Evolutionary conservation across 2,113 vertebrate genomes (phyloP), one percentile per base, ranked within the genome.

Genomic region (Ctenomys sociabilis): DNA sequence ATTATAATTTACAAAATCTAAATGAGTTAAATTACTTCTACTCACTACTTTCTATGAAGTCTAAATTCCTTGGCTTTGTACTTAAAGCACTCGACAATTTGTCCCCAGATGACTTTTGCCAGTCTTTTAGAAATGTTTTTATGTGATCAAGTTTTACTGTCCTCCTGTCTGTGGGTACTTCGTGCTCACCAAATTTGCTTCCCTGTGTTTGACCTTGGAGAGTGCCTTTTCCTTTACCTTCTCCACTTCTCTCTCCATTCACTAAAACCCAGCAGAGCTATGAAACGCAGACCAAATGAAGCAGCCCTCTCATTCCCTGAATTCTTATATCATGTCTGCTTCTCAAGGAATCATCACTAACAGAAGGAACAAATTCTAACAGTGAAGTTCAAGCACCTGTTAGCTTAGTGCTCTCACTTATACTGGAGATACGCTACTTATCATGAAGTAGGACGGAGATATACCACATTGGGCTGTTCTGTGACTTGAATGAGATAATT

Each of bases 1-100:
- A 61, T 30, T 66, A 94, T 73, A 91, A 85, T 75, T 78, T 80
- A 64, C 66, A 57, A 82, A 63, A 89, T 77, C 75, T 82, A 82
- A 94, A 66, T 1, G 3, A 73, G 40, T 89, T 49, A 30, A 75
- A 63, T 92, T 30, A 85, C 43, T 88, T 94, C 90, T 43, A 70
- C 84, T 86, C 32, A 52, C 8, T 17, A 59, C 26, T 61, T 92
- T 78, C 59, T 90, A 63, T 37, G 35, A 66, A 94, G 32, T 94
- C 37, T 77, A 70, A 82, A 49, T 17, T 45, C 9, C 26, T 88
- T 90, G 72, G 7, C 24, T 89, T 93, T 80, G 19, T 11, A 49
- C 61, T 72, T 82, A 49, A 85, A 83, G 17, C 43, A n/a, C 13
- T 85, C 32, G 68, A 13, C 5, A n/a, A 10, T 81, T 91, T 93